Conservation (phyloP, 2,113 vertebrate species). For the Cepphus grylle region DNA sequence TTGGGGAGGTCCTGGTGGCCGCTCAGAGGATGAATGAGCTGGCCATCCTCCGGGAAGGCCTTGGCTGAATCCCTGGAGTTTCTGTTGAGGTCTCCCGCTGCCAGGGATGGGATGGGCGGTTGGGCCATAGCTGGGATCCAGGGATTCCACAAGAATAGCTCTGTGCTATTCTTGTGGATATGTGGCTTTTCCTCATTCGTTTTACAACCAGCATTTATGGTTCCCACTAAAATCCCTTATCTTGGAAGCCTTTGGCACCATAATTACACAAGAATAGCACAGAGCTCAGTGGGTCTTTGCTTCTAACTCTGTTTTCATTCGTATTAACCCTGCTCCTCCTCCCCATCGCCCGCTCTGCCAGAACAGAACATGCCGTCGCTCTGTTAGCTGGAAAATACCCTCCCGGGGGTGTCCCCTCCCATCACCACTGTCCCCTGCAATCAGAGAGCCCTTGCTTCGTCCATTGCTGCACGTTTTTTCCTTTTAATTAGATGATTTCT, state of each 20-base stretch:
- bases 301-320: background rate
- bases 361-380: background rate
- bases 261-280: background rate
- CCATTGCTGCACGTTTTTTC: background rate
- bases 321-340: background rate
- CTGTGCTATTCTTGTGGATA: background rate
- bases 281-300: background rate
- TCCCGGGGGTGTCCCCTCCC: background rate
- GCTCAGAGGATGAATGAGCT: background rate
- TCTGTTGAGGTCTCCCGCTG: background rate
- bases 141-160: background rate
- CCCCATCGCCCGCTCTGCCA: background rate
- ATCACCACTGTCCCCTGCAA: background rate
- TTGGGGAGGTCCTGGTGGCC: background rate
- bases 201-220: background rate
- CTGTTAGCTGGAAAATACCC: background rate
- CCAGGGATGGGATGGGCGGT: background rate
- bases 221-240: constrained; percentile 9
- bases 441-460: background rate
- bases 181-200: background rate
- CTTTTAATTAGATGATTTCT: background rate
- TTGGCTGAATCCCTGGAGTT: background rate
- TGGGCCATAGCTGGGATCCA: background rate
- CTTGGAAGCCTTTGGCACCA: background rate
- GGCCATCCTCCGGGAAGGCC: background rate